These are phyloP conservation scores for Oncorhynchus gorbuscha DNA, from an alignment of 2,113 vertebrate species.

Conservation along the genomic window DNA sequence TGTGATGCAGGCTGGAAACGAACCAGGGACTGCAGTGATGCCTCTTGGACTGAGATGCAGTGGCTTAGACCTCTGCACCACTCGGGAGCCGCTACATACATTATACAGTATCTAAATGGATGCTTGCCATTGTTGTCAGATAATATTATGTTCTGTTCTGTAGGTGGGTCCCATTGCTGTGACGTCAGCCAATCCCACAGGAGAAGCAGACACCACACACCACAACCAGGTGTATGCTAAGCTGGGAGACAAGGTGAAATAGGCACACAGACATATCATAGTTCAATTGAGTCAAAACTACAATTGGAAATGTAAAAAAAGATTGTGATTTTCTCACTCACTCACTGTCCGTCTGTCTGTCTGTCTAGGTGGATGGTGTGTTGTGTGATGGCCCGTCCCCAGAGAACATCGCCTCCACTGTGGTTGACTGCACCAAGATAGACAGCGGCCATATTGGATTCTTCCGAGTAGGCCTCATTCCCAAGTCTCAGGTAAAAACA, in stretches of 20 bases:
- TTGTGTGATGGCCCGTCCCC: conserved; percentile 87
- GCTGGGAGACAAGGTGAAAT: conserved; percentile 81
- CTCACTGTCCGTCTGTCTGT: too few species aligned
- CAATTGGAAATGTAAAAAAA: too few species aligned
- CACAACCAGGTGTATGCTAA: conserved; percentile 91
- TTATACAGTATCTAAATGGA: too few species aligned
- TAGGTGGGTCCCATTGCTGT: conserved; percentile 88
- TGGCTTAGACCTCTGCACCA: too few species aligned
- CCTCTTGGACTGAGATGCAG: too few species aligned
- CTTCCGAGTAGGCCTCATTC: conserved; percentile 80
- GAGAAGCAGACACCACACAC: conserved; percentile 90
- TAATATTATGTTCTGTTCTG: neutral
- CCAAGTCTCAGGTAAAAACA: conserved; percentile 82
- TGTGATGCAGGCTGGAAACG: too few species aligned
- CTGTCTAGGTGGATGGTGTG: conserved; percentile 82
- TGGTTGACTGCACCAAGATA: conserved; percentile 89
- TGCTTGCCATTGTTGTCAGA: too few species aligned
- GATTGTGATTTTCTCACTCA: too few species aligned
- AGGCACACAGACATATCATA: too few species aligned
- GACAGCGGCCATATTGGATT: conserved; percentile 76
- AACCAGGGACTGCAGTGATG: too few species aligned
- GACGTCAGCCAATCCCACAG: conserved; percentile 88
- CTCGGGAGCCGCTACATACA: too few species aligned
- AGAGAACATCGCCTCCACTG: conserved; percentile 88
- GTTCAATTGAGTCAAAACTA: too few species aligned